Evolutionary conservation across 2,113 vertebrate species (phyloP).

Genomic region (Sinocyclocheilus anshuiensis): DNA sequence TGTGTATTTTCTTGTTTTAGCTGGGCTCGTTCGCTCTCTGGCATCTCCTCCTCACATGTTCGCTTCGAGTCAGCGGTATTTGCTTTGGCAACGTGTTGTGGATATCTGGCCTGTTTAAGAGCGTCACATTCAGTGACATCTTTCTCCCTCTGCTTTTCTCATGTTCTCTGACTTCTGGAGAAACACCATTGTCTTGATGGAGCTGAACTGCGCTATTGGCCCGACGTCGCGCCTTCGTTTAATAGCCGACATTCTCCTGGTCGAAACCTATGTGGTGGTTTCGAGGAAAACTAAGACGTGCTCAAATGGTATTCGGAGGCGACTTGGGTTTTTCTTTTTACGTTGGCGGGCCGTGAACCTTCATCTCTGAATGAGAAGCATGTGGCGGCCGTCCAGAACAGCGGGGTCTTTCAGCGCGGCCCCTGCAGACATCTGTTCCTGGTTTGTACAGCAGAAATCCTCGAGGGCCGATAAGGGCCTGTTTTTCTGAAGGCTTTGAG

Average conservation of each 20-base stretch:
- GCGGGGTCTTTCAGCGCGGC: conserved; percentile 80
- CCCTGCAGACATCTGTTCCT: conserved; percentile 80
- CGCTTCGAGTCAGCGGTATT: neutral
- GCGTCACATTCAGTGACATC: neutral
- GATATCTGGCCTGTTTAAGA: conserved; percentile 4
- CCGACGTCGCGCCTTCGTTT: neutral
- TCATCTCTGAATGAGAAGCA: conserved; percentile 85
- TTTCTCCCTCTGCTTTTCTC: neutral
- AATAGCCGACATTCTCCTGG: neutral
- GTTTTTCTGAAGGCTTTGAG: conserved; percentile 66
- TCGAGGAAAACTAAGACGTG: neutral
- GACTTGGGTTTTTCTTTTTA: conserved; percentile 54
- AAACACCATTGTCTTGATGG: neutral
- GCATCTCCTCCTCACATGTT: neutral
- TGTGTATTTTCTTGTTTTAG: conserved; percentile 9
- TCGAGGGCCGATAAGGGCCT: conserved; percentile 56
- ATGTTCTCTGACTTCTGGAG: neutral
- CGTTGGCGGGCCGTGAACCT: conserved; percentile 77
- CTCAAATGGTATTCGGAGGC: neutral
- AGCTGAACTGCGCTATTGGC: neutral
- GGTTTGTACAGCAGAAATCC: conserved; percentile 79
- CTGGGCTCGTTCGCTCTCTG: neutral
- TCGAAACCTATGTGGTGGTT: neutral
- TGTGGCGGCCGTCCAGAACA: conserved; percentile 84
- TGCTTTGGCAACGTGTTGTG: neutral